These are phyloP conservation scores for Axinella damicornis DNA, from an alignment of 37 sponge, comb jelly and placozoan genomes.

Conservation along the genomic window DNA sequence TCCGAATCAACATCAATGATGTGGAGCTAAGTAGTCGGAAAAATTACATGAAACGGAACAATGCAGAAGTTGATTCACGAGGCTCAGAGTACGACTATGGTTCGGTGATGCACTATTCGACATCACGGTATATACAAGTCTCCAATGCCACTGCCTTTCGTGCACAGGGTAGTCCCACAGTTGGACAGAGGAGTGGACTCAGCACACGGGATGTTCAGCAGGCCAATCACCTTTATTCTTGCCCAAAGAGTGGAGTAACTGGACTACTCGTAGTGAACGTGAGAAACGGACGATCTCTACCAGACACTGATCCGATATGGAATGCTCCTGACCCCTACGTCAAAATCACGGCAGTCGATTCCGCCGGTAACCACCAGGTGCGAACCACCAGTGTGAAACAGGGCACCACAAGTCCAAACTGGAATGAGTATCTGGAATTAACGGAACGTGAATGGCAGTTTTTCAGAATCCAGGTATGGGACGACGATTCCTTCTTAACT, in stretches of 20 bases:
- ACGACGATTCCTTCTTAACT: neutral
- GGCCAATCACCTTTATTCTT: neutral
- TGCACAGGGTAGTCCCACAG: slow-evolving; percentile 3
- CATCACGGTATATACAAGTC: neutral
- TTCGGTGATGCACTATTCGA: neutral
- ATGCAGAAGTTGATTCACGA: neutral
- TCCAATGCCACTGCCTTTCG: neutral
- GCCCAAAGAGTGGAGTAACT: neutral
- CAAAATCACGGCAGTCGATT: slow-evolving; percentile 10
- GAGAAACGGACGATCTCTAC: slow-evolving; percentile 5
- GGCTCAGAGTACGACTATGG: neutral
- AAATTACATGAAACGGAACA: neutral
- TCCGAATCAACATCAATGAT: neutral
- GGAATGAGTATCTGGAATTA: neutral
- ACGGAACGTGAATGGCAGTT: neutral
- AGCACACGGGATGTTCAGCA: neutral
- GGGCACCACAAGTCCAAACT: neutral
- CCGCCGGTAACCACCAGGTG: neutral
- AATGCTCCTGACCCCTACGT: slow-evolving; percentile 24
- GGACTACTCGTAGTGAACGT: neutral
- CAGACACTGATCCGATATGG: slow-evolving; percentile 6
- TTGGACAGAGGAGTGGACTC: neutral
- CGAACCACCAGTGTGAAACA: neutral
- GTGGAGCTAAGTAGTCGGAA: neutral
- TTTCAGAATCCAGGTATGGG: slow-evolving; percentile 14